phyloP scores from a whole-genome alignment of 2,113 vertebrate genomes.

The Piprites chloris region DNA sequence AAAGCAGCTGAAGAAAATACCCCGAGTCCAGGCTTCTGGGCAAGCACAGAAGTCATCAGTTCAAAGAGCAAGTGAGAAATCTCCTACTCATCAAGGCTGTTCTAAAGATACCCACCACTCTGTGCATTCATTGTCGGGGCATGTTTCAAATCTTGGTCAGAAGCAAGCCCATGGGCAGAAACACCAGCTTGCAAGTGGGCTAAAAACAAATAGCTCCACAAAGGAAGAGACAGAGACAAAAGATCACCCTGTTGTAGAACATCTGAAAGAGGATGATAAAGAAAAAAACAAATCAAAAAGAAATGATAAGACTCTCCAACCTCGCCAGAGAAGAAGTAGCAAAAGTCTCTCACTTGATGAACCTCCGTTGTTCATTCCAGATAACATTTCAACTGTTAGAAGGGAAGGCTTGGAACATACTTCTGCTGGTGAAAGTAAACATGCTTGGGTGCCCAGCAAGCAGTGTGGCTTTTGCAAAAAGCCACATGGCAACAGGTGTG shows the following conservation, averaged over 20 bases:
- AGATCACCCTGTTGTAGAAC: conserved; percentile 44
- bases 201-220: conserved; percentile 53
- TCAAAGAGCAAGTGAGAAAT: conserved; percentile 64
- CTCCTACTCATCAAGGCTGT: conserved; percentile 45
- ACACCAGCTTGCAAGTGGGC: conserved; percentile 11
- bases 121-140: conserved; percentile 30
- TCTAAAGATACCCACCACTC: conserved; percentile 62
- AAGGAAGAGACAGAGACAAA: conserved; percentile 75
- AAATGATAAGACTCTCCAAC: conserved; percentile 81
- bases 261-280: conserved; percentile 81
- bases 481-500: conserved; percentile 93
- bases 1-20: conserved; percentile 68
- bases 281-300: conserved; percentile 85
- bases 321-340: conserved; percentile 84
- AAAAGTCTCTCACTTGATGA: conserved; percentile 93
- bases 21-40: conserved; percentile 42
- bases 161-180: conserved; percentile 63
- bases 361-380: conserved; percentile 93
- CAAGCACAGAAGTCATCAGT: conserved; percentile 48
- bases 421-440: conserved; percentile 77
- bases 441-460: conserved; percentile 89
- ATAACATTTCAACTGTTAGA: conserved; percentile 91
- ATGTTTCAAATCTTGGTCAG: conserved; percentile 65
- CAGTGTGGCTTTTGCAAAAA: conserved; percentile 94
- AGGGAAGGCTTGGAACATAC: conserved; percentile 83